Base-by-base conservation (phyloP, 2,888 invertebrate genomes). In the Nymphalis urticae region DNA sequence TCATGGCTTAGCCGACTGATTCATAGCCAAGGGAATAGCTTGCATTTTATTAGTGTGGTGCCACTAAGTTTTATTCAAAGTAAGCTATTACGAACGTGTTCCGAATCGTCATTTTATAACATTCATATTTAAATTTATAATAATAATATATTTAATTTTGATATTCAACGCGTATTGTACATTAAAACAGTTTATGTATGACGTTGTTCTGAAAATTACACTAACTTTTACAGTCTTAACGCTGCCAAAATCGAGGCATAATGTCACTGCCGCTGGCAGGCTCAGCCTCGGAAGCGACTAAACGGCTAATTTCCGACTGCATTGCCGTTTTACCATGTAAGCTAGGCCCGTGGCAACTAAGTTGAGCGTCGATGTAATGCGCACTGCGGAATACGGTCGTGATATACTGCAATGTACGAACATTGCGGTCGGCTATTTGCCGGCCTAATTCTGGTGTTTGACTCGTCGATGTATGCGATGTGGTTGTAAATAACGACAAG, bases 301-400 rank as follows among this genome's bases (percentile, higher is more conserved):
- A 54, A 66, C 56, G 64, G 63, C 24, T 72, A 68, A 66, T 64
- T 64, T 59, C 61, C 71, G 48, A 56, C 59, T 71, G 62, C 73
- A 74, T 71, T 71, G 72, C 69, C 68, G 69, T 51, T 70, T 62
- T 68, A 64, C 48, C 62, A 67, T 67, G 66, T 69, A 66, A 64
- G 67, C 72, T 53, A 53, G 48, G n/a, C 51, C 56, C 66, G 71
- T 60, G 65, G 54, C 64, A 67, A 69, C 69, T 64, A 66, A 73
- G 71, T 73, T 75, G 75, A 68, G 75, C 75, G 67, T 75, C 81
- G 69, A 76, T 79, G 80, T 77, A 77, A 80, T 76, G 80, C 82
- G 80, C 81, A 80, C 66, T 80, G 83, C 81, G 80, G 82, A 66
- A 66, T 69, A 71, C 76, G 74, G 73, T 77, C 80, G 78, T 76